Conservation (phyloP, 2,888 invertebrate species). For the Drosophila planitibia region DNA sequence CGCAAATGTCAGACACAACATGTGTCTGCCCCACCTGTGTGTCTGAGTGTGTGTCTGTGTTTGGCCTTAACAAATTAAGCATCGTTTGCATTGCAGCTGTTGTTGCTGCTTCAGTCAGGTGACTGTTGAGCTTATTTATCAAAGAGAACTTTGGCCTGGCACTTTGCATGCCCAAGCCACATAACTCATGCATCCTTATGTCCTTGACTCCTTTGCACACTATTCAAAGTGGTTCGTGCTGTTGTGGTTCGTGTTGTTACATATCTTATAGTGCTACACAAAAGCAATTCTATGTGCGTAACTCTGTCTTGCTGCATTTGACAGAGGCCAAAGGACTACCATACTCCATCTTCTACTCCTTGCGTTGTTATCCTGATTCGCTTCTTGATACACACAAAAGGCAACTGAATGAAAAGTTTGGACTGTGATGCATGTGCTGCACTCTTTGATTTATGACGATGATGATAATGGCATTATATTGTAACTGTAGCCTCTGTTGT, state of each 20-base stretch:
- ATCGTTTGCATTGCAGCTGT: conserved; percentile 49
- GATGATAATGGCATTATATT: conserved; percentile 63
- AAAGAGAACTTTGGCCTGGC: conserved; percentile 57
- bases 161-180: conserved; percentile 62
- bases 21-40: conserved; percentile 9
- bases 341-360: not conserved
- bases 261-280: conserved; percentile 43
- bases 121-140: conserved; percentile 68
- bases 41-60: conserved; percentile 15
- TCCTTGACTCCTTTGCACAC: conserved; percentile 4
- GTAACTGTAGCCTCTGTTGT: conserved; percentile 35
- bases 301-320: conserved; percentile 63
- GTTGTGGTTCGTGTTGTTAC: conserved; percentile 21
- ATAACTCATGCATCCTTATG: conserved; percentile 57
- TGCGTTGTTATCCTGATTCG: not conserved
- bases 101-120: conserved; percentile 46
- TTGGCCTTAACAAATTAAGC: conserved; percentile 70
- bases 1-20: conserved; percentile 47
- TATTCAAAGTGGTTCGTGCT: not conserved
- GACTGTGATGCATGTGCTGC: conserved; percentile 74
- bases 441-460: conserved; percentile 74
- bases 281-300: conserved; percentile 40
- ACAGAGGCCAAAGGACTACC: conserved; percentile 41
- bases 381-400: conserved; percentile 48
- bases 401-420: conserved; percentile 36